Evolutionary conservation across 1,140 invertebrate genomes (phyloP), one percentile per base, ranked within the genome.

Genomic region (Portunus trituberculatus): DNA sequence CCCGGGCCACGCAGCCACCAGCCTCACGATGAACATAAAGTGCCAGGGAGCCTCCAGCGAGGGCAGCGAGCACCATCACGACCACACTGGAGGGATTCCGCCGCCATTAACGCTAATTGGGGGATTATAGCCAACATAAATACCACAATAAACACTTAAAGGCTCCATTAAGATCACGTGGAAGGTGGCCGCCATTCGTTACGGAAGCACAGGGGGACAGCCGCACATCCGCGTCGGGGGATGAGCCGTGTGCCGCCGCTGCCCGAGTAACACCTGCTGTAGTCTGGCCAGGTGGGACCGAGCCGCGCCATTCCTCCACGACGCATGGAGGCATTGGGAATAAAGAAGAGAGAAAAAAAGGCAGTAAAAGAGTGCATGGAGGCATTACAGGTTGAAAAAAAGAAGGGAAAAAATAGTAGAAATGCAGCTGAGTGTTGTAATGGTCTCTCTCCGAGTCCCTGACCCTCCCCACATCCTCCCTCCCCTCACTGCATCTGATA

Each of bases 101-200:
- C 46, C 46, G 31, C 89, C 89, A 59, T 45, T 91, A 91, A 91
- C 28, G 32, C 89, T 46, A 45, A 91, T 45, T 48, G 46, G 46
- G 48, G 89, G 89, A 48, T 48, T 91, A 91, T 48, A 59, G 89
- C 10, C 89, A 91, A 45, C 32, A 48, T 91, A 45, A 91, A 48
- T 46, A 91, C 32, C 89, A 91, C 46, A 91, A 91, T 91, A 91
- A 46, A 91, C 32, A 91, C 32, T 91, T 91, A 91, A 39, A 91
- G 89, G 28, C 89, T 46, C 46, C 32, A 45, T 91, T 91, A 91
- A 46, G 32, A 39, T 88, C 86, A 88, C 86, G 86, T 12, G 28
- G 86, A 91, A 48, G 28, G 48, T 67, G 25, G 46, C 48, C 59
- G 28, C 46, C 90, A 67, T 67, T 91, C 4, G n/a, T 59, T 32